phyloP scores from a whole-genome alignment of 2,797 vertebrate species.

The Uromys caudimaculatus region DNA sequence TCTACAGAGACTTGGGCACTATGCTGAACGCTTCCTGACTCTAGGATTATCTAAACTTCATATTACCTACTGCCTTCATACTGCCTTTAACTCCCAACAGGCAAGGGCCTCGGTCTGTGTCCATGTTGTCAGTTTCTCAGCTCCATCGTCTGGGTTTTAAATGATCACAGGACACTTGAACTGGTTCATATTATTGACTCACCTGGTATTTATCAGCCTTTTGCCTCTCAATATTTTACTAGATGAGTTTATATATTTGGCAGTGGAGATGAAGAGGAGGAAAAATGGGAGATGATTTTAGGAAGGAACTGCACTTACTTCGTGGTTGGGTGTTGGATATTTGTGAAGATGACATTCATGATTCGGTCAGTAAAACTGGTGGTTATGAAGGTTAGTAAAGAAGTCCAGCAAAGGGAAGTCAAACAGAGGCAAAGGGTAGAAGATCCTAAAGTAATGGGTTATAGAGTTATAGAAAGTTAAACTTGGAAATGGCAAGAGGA shows the following conservation, averaged over 20 bases:
- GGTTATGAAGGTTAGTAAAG: background rate
- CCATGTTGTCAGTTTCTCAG: conserved; percentile 5
- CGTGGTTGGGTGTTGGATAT: background rate
- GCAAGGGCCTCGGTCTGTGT: background rate
- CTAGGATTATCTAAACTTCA: background rate
- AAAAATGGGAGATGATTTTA: background rate
- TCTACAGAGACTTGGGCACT: background rate
- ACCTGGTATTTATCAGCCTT: background rate
- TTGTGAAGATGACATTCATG: conserved; percentile 4
- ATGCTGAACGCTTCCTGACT: background rate
- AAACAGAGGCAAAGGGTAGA: background rate
- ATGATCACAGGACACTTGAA: background rate
- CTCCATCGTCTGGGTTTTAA: background rate
- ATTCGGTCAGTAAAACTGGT: background rate
- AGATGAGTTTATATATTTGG: background rate
- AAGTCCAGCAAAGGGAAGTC: background rate
- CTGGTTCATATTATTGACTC: background rate
- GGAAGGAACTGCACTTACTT: background rate
- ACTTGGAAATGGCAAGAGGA: background rate
- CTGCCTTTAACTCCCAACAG: background rate
- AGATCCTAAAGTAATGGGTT: background rate
- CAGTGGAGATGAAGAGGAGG: background rate
- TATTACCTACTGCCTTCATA: background rate
- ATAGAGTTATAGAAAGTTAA: background rate
- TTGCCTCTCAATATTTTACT: background rate